Evolutionary conservation across 1,140 invertebrate species (phyloP).

Genomic region (Drosophila equinoxialis): DNA sequence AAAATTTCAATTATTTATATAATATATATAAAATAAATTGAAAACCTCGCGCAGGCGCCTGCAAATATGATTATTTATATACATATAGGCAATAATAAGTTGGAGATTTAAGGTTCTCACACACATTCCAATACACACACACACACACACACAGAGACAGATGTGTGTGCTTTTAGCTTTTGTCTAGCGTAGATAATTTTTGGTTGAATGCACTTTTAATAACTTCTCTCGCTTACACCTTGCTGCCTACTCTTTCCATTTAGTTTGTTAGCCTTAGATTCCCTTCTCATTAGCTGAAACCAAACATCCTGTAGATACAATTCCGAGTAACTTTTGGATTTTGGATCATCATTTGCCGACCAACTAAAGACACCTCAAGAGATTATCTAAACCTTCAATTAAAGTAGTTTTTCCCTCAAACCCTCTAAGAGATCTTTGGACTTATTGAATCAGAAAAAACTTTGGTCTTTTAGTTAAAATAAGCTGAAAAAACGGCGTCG

Average conservation of each 20-base stretch:
- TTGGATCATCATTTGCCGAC: no score
- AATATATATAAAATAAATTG: slow-evolving; percentile 13
- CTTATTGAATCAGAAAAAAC: no score
- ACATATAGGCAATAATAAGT: background rate
- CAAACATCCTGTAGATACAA: no score
- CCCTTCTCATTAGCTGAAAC: no score
- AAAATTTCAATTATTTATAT: slow-evolving; percentile 21
- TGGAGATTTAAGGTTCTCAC: background rate
- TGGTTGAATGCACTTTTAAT: slow-evolving; percentile 77
- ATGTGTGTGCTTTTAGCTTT: slow-evolving; percentile 15
- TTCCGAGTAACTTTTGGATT: no score
- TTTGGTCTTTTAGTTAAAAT: no score
- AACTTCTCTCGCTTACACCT: slow-evolving; percentile 25
- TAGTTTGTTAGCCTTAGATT: background rate
- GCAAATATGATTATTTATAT: background rate
- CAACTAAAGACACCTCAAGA: no score
- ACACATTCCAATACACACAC: slow-evolving; percentile 1
- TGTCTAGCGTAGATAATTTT: slow-evolving; percentile 39
- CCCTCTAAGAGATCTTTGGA: no score
- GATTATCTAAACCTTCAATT: no score
- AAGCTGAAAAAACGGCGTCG: no score
- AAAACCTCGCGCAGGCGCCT: slow-evolving; percentile 13
- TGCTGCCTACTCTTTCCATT: background rate
- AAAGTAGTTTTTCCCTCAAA: no score
- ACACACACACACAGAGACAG: background rate